Percentiles rank a stretch among this genome's conserved stretches.
Conservation (phyloP, 1,140 invertebrate genomes). For the Procambarus virginalis region DNA sequence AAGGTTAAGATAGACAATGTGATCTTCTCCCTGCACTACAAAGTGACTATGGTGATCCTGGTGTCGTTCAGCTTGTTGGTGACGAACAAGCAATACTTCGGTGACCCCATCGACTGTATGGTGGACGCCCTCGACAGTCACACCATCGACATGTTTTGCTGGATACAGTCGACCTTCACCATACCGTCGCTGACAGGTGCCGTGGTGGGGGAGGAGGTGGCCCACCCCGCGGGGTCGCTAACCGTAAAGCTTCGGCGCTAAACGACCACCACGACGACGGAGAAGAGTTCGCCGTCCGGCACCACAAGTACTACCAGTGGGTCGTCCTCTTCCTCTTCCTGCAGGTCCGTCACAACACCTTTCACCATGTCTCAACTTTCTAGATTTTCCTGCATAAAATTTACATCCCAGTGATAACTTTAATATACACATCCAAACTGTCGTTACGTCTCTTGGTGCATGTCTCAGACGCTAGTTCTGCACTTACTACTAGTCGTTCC, state of each 20-base stretch:
- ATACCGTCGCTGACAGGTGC: slow-evolving; percentile 83
- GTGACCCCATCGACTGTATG: slow-evolving; percentile 95
- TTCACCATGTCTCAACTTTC: too few relatives aligned
- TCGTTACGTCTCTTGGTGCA: too few relatives aligned
- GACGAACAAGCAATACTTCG: slow-evolving; percentile 95
- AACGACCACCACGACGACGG: slow-evolving; percentile 68
- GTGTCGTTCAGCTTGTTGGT: slow-evolving; percentile 93
- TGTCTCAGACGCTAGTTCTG: too few relatives aligned
- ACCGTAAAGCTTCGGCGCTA: neutral
- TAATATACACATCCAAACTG: too few relatives aligned
- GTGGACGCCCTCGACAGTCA: slow-evolving; percentile 80
- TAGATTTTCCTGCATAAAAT: too few relatives aligned
- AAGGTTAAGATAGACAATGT: slow-evolving; percentile 94
- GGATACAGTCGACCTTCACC: slow-evolving; percentile 95
- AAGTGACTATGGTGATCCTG: slow-evolving; percentile 92
- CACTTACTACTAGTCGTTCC: too few relatives aligned
- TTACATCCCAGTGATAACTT: too few relatives aligned
- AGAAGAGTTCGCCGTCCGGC: slow-evolving; percentile 82
- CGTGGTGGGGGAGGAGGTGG: slow-evolving; percentile 77
- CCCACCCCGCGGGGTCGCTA: slow-evolving; percentile 78
- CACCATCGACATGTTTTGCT: slow-evolving; percentile 96
- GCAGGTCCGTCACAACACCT: slow-evolving; percentile 77
- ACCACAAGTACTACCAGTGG: slow-evolving; percentile 98
- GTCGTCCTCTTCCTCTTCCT: slow-evolving; percentile 94
- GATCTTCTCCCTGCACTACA: slow-evolving; percentile 94